Conservation (phyloP, 2,888 invertebrate genomes). For the Drosophila testacea region DNA sequence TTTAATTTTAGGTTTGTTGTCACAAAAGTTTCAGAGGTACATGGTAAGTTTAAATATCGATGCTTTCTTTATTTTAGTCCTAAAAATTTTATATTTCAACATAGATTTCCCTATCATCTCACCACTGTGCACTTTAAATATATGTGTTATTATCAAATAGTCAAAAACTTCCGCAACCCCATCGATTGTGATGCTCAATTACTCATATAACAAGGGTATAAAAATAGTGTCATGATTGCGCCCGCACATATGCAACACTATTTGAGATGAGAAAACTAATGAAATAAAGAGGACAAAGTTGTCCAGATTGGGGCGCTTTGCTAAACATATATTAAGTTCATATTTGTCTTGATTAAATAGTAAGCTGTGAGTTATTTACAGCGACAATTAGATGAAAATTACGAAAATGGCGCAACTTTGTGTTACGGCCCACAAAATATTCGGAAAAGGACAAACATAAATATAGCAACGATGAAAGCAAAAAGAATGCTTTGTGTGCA, state of each 20-base stretch:
- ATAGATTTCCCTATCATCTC: too few relatives aligned
- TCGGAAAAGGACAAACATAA: background rate
- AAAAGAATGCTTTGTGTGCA: background rate
- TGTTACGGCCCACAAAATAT: constrained; percentile 12
- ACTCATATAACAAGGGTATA: background rate
- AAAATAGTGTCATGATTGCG: background rate
- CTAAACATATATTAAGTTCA: constrained; percentile 12
- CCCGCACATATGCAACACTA: constrained; percentile 5
- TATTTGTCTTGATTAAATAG: constrained; percentile 4
- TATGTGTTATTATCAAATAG: constrained; percentile 1
- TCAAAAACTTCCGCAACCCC: background rate
- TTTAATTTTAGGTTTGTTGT: too few relatives aligned
- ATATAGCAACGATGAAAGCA: background rate
- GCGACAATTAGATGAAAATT: constrained; percentile 27
- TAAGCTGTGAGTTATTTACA: constrained; percentile 18
- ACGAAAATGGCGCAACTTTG: constrained; percentile 21
- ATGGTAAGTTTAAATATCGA: too few relatives aligned
- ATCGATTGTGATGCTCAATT: constrained; percentile 7
- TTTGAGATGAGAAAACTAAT: background rate
- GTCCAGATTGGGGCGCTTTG: background rate
- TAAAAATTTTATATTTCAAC: too few relatives aligned
- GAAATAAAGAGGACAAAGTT: background rate
- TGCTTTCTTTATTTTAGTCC: too few relatives aligned
- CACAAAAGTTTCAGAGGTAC: too few relatives aligned
- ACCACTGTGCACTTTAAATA: background rate